Conservation (phyloP, 2,797 vertebrate genomes). For the Babyrousa celebensis region DNA sequence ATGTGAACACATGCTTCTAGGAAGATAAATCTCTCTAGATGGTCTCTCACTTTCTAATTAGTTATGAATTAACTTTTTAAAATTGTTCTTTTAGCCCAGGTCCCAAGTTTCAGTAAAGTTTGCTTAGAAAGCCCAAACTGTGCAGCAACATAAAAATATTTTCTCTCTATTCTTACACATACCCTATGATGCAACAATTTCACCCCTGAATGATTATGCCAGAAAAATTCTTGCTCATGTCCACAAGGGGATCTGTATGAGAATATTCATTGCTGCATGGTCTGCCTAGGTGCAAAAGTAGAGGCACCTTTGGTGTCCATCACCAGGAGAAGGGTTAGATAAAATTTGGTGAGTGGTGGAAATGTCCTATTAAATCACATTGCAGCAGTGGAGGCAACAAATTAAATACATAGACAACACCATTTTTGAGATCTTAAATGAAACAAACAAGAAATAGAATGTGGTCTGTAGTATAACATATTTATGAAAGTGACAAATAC, state of each 20-base stretch:
- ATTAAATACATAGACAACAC: not conserved
- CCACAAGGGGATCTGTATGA: not conserved
- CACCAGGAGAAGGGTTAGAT: not conserved
- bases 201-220: not conserved
- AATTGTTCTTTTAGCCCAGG: not conserved
- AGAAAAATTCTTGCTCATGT: not conserved
- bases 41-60: slow-evolving; percentile 26
- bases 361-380: not conserved
- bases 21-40: slow-evolving; percentile 17
- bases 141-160: slow-evolving; percentile 48
- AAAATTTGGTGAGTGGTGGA: not conserved
- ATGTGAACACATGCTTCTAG: not conserved
- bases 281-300: not conserved
- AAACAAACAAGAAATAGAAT: not conserved
- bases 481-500: slow-evolving; percentile 18
- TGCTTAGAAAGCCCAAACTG: slow-evolving; percentile 9
- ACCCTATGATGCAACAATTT: not conserved
- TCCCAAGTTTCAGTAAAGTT: slow-evolving; percentile 47
- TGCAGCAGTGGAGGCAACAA: not conserved
- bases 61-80: slow-evolving; percentile 39
- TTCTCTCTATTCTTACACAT: not conserved
- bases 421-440: not conserved
- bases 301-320: not conserved
- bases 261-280: not conserved
- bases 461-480: not conserved